A percentile compares a stretch with the other conserved stretches of the same genome.
These are phyloP conservation scores for Drosophila meridiana DNA, from an alignment of 2,888 invertebrate genomes.

Conservation along the genomic window DNA sequence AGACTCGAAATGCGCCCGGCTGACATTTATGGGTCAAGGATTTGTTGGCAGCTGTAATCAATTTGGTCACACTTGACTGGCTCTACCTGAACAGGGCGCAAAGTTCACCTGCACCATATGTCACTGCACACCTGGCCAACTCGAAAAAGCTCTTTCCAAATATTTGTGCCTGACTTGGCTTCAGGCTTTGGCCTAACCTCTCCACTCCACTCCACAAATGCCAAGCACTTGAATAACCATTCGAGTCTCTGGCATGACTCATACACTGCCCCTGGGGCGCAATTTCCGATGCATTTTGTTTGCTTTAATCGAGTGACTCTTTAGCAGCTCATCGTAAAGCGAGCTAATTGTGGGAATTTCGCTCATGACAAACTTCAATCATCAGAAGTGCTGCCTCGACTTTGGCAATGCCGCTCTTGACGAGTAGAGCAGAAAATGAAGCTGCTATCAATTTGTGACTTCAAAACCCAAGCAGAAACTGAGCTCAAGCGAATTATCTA, in stretches of 20 bases:
- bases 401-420: not conserved
- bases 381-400: not conserved
- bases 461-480: not conserved
- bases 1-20: conserved; percentile 24
- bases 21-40: conserved; percentile 65
- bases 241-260: conserved; percentile 51
- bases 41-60: conserved; percentile 51
- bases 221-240: not conserved
- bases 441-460: not conserved
- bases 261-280: conserved; percentile 23
- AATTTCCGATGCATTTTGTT: conserved; percentile 29
- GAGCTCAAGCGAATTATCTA: not conserved
- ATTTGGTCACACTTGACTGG: conserved; percentile 72
- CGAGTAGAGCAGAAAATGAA: conserved; percentile 22
- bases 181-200: not conserved
- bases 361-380: conserved; percentile 18
- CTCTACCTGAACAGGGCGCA: conserved; percentile 43
- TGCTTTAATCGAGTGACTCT: conserved; percentile 43
- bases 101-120: conserved; percentile 41
- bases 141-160: conserved; percentile 16
- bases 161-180: not conserved
- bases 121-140: conserved; percentile 59
- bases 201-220: not conserved
- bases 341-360: conserved; percentile 10
- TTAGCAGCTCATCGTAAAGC: conserved; percentile 1